Evolutionary conservation across 2,113 vertebrate species (phyloP), one percentile per base, ranked within the genome.

Genomic region (Istiophorus platypterus): DNA sequence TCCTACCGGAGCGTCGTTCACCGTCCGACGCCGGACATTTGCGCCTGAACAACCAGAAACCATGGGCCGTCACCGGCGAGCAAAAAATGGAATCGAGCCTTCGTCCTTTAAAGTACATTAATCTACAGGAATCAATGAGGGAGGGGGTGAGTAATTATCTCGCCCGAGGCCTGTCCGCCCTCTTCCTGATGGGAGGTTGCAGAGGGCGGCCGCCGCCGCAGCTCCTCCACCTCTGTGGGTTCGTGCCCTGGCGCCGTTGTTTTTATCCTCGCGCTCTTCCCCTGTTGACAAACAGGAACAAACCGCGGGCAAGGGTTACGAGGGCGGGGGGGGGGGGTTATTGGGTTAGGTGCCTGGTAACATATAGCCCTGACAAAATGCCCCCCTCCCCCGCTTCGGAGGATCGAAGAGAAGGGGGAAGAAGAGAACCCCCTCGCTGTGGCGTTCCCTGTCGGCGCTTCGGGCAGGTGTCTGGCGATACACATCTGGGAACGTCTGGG

Each of bases 241-340:
- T 90, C 80, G 18, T 58, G 85, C 88, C 86, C 85, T 85, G 80
- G 69, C 4, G 0, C n/a, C n/a, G n/a, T 1, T 1, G 72, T 72
- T 85, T 93, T 91, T 73, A 85, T 80, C 54, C 68, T 72, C 15
- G 82, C 86, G 80, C 86, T 88, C 86, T 88, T 87, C 80, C 78
- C 63, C 58, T 20, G n/a, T 47, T 86, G 92, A 91, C 92, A 89
- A 92, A 91, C 63, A 66, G 90, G 88, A 88, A 91, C 84, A 89
- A 88, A 91, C 87, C 11, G n/a, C 88, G 71, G 76, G 76, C 87
- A 78, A 45, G 54, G 68, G 70, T 80, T 88, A 75, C 90, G 85
- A 91, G 84, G 85, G 79, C 20, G 13, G 82, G 3, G 31, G 6
- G 31, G n/a, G n/a, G n/a, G n/a, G 89, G 81, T 85, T 87, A 88